Conservation (phyloP, 2,888 invertebrate species). For the Agrilus cyanescens region DNA sequence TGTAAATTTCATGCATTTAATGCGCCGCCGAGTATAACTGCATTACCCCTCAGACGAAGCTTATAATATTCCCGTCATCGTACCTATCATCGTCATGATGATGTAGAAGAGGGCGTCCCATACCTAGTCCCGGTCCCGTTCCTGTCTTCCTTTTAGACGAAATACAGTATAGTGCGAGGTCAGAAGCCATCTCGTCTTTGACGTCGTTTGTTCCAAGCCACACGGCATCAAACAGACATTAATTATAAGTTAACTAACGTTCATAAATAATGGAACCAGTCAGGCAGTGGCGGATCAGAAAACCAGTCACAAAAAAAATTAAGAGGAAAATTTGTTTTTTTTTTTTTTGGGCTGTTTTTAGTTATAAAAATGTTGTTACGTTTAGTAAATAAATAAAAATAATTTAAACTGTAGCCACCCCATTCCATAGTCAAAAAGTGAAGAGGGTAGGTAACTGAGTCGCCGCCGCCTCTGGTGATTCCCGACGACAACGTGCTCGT, state of each 20-base stretch:
- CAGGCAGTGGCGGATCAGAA: constrained; percentile 21
- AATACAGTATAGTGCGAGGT: constrained; percentile 28
- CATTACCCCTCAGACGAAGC: constrained; percentile 23
- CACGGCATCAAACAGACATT: constrained; percentile 37
- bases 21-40: constrained; percentile 33
- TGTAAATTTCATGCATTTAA: constrained; percentile 36
- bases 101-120: constrained; percentile 10
- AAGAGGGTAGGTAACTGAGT: too few relatives aligned
- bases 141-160: too few relatives aligned
- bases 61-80: too few relatives aligned
- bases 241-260: constrained; percentile 39
- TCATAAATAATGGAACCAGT: constrained; percentile 37
- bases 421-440: too few relatives aligned
- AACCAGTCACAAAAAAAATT: too few relatives aligned
- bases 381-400: too few relatives aligned
- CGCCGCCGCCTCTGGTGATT: too few relatives aligned
- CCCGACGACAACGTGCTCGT: too few relatives aligned
- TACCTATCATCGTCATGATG: too few relatives aligned
- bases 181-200: constrained; percentile 27
- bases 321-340: too few relatives aligned
- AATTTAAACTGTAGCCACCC: too few relatives aligned
- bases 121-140: constrained; percentile 22
- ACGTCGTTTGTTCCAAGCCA: constrained; percentile 25
- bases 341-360: constrained; percentile 26
- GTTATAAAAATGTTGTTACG: too few relatives aligned